Evolutionary conservation across 2,113 vertebrate genomes (phyloP).

Genomic region (Synodontis membranacea): DNA sequence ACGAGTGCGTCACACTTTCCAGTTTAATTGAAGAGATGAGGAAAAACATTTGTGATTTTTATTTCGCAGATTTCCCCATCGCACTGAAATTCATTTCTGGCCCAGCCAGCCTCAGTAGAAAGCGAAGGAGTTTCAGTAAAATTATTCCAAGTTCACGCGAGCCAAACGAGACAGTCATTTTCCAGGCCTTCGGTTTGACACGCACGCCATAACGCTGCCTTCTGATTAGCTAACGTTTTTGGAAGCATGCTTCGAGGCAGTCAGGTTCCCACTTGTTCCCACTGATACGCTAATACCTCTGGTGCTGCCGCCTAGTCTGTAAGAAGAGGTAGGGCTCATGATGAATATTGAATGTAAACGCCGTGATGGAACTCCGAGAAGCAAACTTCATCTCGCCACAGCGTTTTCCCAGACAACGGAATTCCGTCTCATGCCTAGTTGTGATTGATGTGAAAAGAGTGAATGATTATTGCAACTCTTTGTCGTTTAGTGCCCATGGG

Average conservation of each 20-base stretch:
- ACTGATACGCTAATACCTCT: background rate
- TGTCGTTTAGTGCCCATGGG: constrained; percentile 78
- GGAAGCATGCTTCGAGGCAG: background rate
- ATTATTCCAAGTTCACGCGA: background rate
- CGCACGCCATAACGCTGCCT: background rate
- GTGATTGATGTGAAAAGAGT: too few relatives aligned
- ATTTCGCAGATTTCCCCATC: too few relatives aligned
- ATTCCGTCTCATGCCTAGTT: background rate
- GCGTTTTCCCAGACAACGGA: background rate
- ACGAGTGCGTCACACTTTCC: background rate
- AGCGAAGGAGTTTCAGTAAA: background rate
- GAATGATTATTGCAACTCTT: background rate
- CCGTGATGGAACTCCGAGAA: background rate
- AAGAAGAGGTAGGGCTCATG: background rate
- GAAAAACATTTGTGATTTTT: too few relatives aligned
- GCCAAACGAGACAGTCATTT: background rate
- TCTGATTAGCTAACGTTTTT: background rate
- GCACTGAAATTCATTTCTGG: too few relatives aligned
- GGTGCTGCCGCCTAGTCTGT: background rate
- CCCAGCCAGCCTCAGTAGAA: too few relatives aligned
- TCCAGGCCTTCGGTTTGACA: background rate
- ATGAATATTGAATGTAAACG: background rate
- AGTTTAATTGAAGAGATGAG: background rate
- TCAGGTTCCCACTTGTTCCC: too few relatives aligned
- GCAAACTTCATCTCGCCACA: background rate